Evolutionary conservation across 2,888 invertebrate genomes (phyloP), one percentile per base, ranked within the genome.

Genomic region (Malthinus seriepunctatus): DNA sequence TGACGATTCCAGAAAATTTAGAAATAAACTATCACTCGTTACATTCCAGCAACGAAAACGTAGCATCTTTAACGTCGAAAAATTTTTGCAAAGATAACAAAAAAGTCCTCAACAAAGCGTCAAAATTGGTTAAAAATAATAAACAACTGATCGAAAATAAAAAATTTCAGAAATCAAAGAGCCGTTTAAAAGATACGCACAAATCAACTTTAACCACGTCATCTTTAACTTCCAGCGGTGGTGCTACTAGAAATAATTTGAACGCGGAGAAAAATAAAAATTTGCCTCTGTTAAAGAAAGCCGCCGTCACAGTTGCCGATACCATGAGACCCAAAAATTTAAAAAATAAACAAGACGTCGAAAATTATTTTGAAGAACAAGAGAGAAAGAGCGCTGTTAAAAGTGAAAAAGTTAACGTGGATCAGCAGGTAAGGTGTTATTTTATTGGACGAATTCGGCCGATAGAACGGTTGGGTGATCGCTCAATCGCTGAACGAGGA

Each of bases 141-240:
- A 57, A 63, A 56, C 42, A 46, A 32, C 10, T 46, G 23, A 51
- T 9, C 37, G 8, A 38, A 8, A 53, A 37, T 44, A 42, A 37
- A 33, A 56, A 37, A 11, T 14, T 33, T 14, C 12, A 35, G 38
- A 63, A 64, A 63, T 9, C 58, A 79, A 71, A 79, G 80, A 67
- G 80, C 77, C 71, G 63, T 72, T 55, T 79, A 74, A 62, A 53
- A 46, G 23, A 14, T 33, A 44, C 34, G 78, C 79, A 73, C 78
- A 83, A 68, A 79, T 80, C 50, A 80, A 80, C 82, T 15, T 23
- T 23, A 23, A 23, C 23, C 23, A 23, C 23, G 23, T 79, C 79
- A 74, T 82, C 82, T 81, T 79, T 83, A 72, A 80, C 79, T 83
- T 83, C 82, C 81, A 83, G 83, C 81, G 64, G 64, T 42, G 64